Evolutionary conservation across 2,797 vertebrate genomes (phyloP), one percentile per base, ranked within the genome.

Genomic region (Champsocephalus esox): DNA sequence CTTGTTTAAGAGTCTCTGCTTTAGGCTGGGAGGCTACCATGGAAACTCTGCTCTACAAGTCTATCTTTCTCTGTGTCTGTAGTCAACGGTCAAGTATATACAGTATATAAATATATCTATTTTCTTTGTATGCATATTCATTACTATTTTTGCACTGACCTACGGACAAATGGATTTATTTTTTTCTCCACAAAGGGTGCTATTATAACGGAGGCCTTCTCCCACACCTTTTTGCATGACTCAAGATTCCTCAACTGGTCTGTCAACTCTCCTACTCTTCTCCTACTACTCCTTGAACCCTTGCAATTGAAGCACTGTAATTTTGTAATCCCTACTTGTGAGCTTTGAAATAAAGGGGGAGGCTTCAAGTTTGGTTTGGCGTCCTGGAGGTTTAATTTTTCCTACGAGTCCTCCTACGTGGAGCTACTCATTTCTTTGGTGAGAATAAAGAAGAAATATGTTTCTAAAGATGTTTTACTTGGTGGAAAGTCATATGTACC

Each of bases 81-180:
- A 85, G 75, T 93, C 86, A 84, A 84, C 60, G 55, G 86, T 93
- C 76, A 85, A 90, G 80, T 91, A 91, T 91, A 92, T 88, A 89
- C 84, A 88, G 82, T 94, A 88, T 91, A 91, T 84, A 90, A 88
- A 91, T 91, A 90, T 92, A 92, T 94, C 57, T 88, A 92, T 92
- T 93, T 93, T 94, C 91, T 93, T 93, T 94, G 91, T 94, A 93
- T 95, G 94, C 93, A 93, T 95, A 93, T 93, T 91, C 92, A 92
- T 89, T 89, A 93, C 88, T 94, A 94, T 93, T 95, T 94, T 95
- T 94, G 93, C 94, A 94, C 95, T 94, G 93, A 94, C 88, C 85
- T 92, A 91, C 46, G 84, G 87, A 93, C 88, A 94, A 86, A 93
- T 91, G 85, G 89, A 92, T 93, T 93, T 92, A 92, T 94, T 94